Conservation (phyloP, 2,797 vertebrate genomes). For the Holocentrus rufus region DNA sequence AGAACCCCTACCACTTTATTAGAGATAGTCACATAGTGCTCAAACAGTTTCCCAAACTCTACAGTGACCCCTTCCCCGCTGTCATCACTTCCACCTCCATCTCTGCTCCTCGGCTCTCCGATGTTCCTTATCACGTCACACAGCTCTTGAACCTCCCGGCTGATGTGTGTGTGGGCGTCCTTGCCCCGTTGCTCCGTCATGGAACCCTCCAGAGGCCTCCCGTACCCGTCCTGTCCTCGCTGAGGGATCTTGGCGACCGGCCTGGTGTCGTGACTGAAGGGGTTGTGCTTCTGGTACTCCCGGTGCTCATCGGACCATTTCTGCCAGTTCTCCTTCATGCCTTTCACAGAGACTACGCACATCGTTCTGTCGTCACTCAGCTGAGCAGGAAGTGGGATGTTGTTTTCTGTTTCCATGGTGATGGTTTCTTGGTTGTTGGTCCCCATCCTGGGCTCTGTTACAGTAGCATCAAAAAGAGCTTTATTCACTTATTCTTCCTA, state of each 20-base stretch:
- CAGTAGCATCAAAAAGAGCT: not conserved
- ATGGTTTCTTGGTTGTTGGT: constrained; percentile 39
- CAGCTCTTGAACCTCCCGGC: constrained; percentile 87
- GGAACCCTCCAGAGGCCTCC: constrained; percentile 87
- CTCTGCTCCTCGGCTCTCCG: constrained; percentile 71
- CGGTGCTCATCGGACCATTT: constrained; percentile 85
- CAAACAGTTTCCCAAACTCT: constrained; percentile 87
- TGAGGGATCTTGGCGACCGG: constrained; percentile 56
- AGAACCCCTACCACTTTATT: constrained; percentile 92
- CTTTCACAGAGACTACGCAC: constrained; percentile 77
- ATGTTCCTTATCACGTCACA: constrained; percentile 84
- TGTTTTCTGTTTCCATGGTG: constrained; percentile 59
- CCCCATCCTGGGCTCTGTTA: constrained; percentile 21
- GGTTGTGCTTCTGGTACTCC: constrained; percentile 89
- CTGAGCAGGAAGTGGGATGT: constrained; percentile 27
- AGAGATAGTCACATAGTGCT: constrained; percentile 89
- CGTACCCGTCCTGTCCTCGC: constrained; percentile 82
- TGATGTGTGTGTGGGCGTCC: constrained; percentile 85
- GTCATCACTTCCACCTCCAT: constrained; percentile 36
- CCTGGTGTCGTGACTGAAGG: constrained; percentile 81
- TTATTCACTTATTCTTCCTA: constrained; percentile 2
- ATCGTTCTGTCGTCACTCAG: constrained; percentile 40
- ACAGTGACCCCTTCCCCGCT: constrained; percentile 68
- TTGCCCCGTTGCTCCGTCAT: constrained; percentile 88
- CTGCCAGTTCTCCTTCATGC: constrained; percentile 88